A percentile compares a stretch with the other conserved stretches of the same genome.
Conservation (phyloP, 2,113 vertebrate species). For the Arvicanthis niloticus region DNA sequence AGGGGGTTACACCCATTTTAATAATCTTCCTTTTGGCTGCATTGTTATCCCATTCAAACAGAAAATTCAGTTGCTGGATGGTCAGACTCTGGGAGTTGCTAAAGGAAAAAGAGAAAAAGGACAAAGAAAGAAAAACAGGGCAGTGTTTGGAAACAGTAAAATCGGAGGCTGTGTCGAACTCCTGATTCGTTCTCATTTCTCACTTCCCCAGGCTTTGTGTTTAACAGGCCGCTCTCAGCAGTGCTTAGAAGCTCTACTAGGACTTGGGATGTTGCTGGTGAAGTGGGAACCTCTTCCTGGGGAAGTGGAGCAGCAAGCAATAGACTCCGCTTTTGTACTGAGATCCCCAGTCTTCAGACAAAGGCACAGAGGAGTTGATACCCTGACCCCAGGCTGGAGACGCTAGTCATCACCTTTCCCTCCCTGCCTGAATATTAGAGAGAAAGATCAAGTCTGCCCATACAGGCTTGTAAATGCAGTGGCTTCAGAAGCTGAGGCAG, state of each 20-base stretch:
- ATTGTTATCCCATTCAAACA: conserved; percentile 78
- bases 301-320: background rate
- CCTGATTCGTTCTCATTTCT: background rate
- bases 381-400: background rate
- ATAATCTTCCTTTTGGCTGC: conserved; percentile 73
- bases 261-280: too few relatives aligned
- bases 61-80: background rate
- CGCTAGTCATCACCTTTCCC: background rate
- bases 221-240: background rate
- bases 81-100: background rate
- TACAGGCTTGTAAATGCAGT: background rate
- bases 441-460: background rate
- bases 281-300: background rate
- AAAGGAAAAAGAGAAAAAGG: background rate
- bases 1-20: conserved; percentile 76
- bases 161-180: background rate
- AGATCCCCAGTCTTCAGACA: background rate
- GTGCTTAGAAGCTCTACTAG: background rate
- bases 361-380: background rate
- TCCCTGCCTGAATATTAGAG: background rate
- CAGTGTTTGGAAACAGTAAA: background rate
- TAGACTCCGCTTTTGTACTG: background rate
- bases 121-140: background rate
- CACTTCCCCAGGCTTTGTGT: background rate
- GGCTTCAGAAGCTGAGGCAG: background rate